Conservation (phyloP, 2,888 invertebrate species). For the Tryphoninae sp. region DNA sequence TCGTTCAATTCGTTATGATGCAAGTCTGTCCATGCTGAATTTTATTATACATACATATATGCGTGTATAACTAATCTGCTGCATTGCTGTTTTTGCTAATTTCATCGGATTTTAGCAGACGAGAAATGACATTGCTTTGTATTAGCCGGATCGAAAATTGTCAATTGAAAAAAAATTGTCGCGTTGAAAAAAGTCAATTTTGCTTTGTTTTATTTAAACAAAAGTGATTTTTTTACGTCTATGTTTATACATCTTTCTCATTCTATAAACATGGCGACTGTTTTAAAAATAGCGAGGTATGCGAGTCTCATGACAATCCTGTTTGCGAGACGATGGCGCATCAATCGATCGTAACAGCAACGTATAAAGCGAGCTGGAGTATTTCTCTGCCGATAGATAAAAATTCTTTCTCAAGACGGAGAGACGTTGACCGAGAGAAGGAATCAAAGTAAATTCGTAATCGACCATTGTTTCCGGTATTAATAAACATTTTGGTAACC, state of each 20-base stretch:
- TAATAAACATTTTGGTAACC: constrained; percentile 68
- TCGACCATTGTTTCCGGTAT: constrained; percentile 60
- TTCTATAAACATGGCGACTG: background rate
- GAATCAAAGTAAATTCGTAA: constrained; percentile 25
- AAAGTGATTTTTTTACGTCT: constrained; percentile 14
- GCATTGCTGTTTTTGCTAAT: constrained; percentile 60
- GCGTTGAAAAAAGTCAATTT: constrained; percentile 1
- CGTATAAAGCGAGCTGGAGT: background rate
- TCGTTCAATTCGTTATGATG: constrained; percentile 43
- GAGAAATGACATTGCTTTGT: constrained; percentile 27
- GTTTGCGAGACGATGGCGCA: constrained; percentile 5
- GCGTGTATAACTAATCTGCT: constrained; percentile 21
- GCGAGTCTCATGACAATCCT: constrained; percentile 28
- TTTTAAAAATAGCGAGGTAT: constrained; percentile 38
- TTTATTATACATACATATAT: constrained; percentile 24
- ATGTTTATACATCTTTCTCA: background rate
- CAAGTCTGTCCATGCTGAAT: constrained; percentile 51
- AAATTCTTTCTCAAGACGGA: background rate
- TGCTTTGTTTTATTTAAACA: constrained; percentile 15
- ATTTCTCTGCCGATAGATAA: background rate
- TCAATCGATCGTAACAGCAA: constrained; percentile 14
- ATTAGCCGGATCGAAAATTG: background rate
- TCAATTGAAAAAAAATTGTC: no score
- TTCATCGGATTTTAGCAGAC: constrained; percentile 64
- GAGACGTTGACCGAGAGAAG: background rate